These are phyloP conservation scores for Cyprinella venusta DNA, from an alignment of 2,797 vertebrate species.

Conservation along the genomic window DNA sequence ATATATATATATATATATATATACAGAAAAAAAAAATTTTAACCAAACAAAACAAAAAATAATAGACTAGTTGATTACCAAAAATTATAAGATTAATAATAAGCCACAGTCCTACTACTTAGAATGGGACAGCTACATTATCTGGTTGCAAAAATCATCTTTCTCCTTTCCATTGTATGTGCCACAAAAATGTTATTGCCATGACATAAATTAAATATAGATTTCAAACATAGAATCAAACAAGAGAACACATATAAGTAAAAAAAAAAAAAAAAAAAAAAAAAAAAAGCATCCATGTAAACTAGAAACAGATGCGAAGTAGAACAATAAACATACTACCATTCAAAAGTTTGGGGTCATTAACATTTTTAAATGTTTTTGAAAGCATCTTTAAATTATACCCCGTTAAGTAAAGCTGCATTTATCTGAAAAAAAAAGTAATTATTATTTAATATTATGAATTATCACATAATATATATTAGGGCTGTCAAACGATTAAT, in stretches of 20 bases:
- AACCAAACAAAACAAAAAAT: neutral
- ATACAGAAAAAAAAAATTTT: too few relatives aligned
- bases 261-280: too few relatives aligned
- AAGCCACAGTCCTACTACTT: neutral
- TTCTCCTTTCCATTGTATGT: neutral
- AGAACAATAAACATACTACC: neutral
- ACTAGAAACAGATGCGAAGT: neutral
- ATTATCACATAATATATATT: neutral
- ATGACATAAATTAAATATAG: neutral
- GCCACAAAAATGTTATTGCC: neutral
- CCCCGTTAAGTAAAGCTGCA: neutral
- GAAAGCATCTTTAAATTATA: too few relatives aligned
- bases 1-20: too few relatives aligned
- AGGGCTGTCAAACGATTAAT: too few relatives aligned
- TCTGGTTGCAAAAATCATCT: too few relatives aligned
- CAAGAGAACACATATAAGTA: neutral
- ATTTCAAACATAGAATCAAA: too few relatives aligned
- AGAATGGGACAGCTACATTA: neutral
- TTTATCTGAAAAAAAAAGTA: too few relatives aligned
- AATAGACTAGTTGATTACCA: neutral
- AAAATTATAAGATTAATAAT: too few relatives aligned
- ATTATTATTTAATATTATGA: neutral
- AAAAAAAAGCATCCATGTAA: neutral
- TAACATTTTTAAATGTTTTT: too few relatives aligned
- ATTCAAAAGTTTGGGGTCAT: neutral